phyloP scores from a whole-genome alignment of 2,113 vertebrate species.

The Sclerurus mexicanus region DNA sequence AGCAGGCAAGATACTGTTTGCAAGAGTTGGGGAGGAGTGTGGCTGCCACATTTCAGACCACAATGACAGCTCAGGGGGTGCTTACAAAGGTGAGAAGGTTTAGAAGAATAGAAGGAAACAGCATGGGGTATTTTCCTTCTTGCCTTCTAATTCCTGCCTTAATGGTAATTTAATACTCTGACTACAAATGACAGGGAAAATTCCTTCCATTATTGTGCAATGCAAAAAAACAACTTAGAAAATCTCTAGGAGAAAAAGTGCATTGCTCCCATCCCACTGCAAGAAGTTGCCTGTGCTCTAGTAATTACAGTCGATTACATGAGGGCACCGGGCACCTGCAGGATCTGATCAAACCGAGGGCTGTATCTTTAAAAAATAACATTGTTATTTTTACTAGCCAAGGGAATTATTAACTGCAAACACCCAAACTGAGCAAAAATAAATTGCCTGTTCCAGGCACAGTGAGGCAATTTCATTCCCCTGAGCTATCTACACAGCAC shows the following conservation, averaged over 20 bases:
- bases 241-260: not conserved
- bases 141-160: not conserved
- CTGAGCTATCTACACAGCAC: not conserved
- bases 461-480: not conserved
- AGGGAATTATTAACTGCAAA: not conserved
- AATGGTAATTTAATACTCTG: not conserved
- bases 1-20: not conserved
- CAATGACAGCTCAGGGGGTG: not conserved
- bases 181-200: not conserved
- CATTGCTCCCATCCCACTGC: not conserved
- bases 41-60: not conserved
- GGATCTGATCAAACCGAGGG: not conserved
- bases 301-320: not conserved
- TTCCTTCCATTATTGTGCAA: not conserved
- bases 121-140: not conserved
- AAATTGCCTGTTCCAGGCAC: not conserved
- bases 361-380: not conserved
- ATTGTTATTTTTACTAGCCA: not conserved
- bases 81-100: not conserved
- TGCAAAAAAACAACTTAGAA: not conserved
- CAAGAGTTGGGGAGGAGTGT: not conserved
- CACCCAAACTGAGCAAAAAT: not conserved
- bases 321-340: not conserved
- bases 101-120: not conserved
- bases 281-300: not conserved